These are phyloP conservation scores for Lasioglossum villosulum DNA, from an alignment of 2,888 invertebrate genomes.

Conservation along the genomic window DNA sequence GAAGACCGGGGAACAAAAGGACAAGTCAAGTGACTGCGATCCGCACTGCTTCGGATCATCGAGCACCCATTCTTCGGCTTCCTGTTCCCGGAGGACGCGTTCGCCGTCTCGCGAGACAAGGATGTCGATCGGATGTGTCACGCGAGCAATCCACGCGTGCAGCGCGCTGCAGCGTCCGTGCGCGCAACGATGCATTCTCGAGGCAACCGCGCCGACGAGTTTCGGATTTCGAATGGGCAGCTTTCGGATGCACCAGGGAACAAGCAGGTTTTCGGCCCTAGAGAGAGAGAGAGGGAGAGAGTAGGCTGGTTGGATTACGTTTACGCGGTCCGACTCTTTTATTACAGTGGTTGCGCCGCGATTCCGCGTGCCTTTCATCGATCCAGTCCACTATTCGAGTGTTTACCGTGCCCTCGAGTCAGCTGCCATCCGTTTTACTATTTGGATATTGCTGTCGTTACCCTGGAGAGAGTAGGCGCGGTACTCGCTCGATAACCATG, in stretches of 20 bases:
- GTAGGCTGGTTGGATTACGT: constrained; percentile 33
- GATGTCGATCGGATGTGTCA: constrained; percentile 6
- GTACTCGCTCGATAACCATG: neutral
- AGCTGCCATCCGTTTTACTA: constrained; percentile 66
- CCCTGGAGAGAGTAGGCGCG: constrained; percentile 18
- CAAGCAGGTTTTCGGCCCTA: neutral
- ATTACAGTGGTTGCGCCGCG: constrained; percentile 51
- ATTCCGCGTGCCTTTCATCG: constrained; percentile 64
- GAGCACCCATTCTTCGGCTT: constrained; percentile 13
- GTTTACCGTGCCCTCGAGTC: constrained; percentile 77
- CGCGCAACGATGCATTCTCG: neutral
- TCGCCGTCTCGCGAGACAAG: neutral
- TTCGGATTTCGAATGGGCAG: neutral
- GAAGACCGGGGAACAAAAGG: neutral
- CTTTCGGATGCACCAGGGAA: neutral
- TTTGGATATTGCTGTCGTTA: constrained; percentile 74
- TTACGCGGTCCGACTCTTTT: constrained; percentile 60
- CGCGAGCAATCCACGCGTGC: constrained; percentile 2
- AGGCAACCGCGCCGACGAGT: neutral
- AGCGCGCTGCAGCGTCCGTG: neutral
- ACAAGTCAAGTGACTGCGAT: constrained; percentile 6
- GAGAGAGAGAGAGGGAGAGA: neutral
- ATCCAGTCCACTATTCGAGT: constrained; percentile 69
- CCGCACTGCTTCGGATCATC: neutral
- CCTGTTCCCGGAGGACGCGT: neutral